Conservation (phyloP, 35 echinoderm and acorn worm species). For the Ophioderma brevispina region DNA sequence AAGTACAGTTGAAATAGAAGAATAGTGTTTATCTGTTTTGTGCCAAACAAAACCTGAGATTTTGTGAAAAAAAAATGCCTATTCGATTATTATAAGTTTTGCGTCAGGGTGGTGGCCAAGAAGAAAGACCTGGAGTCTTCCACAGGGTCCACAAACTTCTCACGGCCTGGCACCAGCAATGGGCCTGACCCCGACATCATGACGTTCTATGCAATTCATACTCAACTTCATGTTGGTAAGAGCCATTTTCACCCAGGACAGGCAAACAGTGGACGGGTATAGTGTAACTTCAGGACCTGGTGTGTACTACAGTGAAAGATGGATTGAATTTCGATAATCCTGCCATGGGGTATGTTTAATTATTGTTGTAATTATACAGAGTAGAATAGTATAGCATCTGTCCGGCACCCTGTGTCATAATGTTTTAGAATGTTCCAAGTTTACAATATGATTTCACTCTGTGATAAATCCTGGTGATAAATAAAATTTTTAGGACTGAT, state of each 20-base stretch:
- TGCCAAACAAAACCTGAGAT: too few relatives aligned
- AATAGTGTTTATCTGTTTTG: too few relatives aligned
- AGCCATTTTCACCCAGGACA: constrained; percentile 61
- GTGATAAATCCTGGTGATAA: too few relatives aligned
- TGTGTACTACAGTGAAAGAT: constrained; percentile 89
- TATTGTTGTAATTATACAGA: too few relatives aligned
- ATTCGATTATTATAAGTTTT: too few relatives aligned
- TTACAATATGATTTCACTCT: too few relatives aligned
- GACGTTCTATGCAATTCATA: constrained; percentile 97
- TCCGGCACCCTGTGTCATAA: neutral
- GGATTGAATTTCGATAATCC: constrained; percentile 91
- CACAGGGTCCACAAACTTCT: constrained; percentile 74
- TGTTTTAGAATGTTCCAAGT: too few relatives aligned
- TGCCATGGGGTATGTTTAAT: constrained; percentile 88
- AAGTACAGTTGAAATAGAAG: too few relatives aligned
- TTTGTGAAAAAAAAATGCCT: too few relatives aligned
- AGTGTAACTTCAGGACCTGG: constrained; percentile 97
- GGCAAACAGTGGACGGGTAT: constrained; percentile 97
- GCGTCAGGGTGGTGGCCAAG: too few relatives aligned
- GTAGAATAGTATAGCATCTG: neutral
- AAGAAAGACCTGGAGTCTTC: too few relatives aligned
- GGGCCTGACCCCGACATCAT: constrained; percentile 94
- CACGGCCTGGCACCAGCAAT: constrained; percentile 86
- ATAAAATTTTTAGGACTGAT: too few relatives aligned
- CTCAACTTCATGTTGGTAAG: constrained; percentile 70